These are phyloP conservation scores for Chrysolina americana DNA, from an alignment of 2,888 invertebrate genomes.

Conservation along the genomic window DNA sequence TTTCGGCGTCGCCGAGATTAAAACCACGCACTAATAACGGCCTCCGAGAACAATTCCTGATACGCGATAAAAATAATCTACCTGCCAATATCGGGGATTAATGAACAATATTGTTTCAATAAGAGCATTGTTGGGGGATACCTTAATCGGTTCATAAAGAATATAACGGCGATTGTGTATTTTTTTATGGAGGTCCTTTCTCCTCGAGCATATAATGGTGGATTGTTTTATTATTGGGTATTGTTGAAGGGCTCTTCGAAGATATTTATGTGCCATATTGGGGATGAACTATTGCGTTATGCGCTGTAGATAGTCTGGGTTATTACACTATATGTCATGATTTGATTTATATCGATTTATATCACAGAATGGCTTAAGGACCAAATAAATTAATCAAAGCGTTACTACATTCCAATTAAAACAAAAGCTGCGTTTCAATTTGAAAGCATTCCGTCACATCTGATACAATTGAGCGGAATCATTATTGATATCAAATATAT, in stretches of 20 bases:
- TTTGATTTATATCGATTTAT: neutral
- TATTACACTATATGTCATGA: constrained; percentile 6
- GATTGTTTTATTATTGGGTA: constrained; percentile 26
- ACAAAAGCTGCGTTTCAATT: too few species aligned
- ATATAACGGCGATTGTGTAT: constrained; percentile 27
- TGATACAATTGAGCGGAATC: too few species aligned
- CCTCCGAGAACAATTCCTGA: constrained; percentile 63
- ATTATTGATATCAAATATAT: too few species aligned
- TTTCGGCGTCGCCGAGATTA: constrained; percentile 41
- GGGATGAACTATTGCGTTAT: constrained; percentile 16
- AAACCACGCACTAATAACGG: constrained; percentile 51
- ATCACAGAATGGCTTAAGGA: neutral
- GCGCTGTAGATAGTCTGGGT: neutral
- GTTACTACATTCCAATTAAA: too few species aligned
- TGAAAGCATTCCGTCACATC: too few species aligned
- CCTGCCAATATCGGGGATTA: constrained; percentile 70
- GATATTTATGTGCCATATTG: constrained; percentile 29
- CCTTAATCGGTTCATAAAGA: constrained; percentile 40
- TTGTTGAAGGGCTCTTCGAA: constrained; percentile 25
- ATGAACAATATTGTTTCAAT: constrained; percentile 67
- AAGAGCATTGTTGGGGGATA: constrained; percentile 52
- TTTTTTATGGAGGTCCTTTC: constrained; percentile 16
- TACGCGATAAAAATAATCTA: constrained; percentile 69
- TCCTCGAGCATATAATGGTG: constrained; percentile 11
- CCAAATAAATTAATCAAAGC: too few species aligned